These are phyloP conservation scores for Cyclophora punctaria DNA, from an alignment of 2,888 invertebrate species.

Conservation along the genomic window DNA sequence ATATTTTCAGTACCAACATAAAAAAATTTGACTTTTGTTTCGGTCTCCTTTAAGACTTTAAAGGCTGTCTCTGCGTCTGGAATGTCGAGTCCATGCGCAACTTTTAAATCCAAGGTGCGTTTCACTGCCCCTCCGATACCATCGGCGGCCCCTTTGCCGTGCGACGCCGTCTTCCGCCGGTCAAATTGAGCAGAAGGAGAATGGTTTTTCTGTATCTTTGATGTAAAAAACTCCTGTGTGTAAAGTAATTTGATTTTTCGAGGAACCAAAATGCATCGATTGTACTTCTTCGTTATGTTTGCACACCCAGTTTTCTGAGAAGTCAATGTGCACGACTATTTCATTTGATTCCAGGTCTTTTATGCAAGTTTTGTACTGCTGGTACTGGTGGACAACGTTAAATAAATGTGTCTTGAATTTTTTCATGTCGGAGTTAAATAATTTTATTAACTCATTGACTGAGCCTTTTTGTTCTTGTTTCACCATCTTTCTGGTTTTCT, in stretches of 20 bases:
- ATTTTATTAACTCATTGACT: neutral
- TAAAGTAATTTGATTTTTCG: constrained; percentile 3
- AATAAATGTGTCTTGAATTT: constrained; percentile 2
- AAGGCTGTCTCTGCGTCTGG: too few species aligned
- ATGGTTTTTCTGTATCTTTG: neutral
- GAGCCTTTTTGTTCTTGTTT: neutral
- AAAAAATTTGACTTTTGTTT: too few species aligned
- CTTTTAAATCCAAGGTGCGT: too few species aligned
- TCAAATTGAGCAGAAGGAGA: too few species aligned
- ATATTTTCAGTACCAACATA: too few species aligned
- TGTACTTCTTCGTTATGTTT: constrained; percentile 2
- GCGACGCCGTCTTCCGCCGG: too few species aligned
- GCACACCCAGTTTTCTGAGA: constrained; percentile 2
- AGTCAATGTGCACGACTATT: neutral
- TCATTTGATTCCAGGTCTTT: neutral
- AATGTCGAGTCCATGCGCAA: too few species aligned
- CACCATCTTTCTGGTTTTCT: neutral
- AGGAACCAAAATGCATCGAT: constrained; percentile 3
- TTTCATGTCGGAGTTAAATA: neutral
- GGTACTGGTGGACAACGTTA: constrained; percentile 1
- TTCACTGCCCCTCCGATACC: too few species aligned
- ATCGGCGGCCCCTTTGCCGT: too few species aligned
- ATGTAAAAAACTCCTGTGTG: constrained; percentile 2
- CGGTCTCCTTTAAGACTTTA: too few species aligned
- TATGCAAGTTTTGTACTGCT: constrained; percentile 1